Evolutionary conservation across 2,797 vertebrate species (phyloP), one percentile per base, ranked within the genome.

Genomic region (Scomberomorus guttatus): DNA sequence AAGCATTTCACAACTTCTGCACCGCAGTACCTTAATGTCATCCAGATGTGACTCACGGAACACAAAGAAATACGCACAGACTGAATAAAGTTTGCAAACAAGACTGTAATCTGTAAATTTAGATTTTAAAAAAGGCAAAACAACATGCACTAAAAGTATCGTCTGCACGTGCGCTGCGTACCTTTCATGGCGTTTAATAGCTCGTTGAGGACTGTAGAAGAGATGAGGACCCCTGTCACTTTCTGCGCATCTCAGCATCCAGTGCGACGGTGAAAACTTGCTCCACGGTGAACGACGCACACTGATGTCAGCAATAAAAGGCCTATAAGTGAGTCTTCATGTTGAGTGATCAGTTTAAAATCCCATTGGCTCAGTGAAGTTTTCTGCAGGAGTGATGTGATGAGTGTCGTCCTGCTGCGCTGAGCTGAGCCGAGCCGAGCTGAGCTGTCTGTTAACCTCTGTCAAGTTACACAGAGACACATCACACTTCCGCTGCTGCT

Each of bases 1-100:
- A 94, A 94, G 80, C 75, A 86, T 93, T 95, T 95, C 92, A 94
- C 91, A 94, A 93, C 88, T 94, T 95, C 88, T 91, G 83, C 72
- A 64, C 79, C 69, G 52, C 94, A 92, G 92, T 94, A 94, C 93
- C 89, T 56, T 96, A 97, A 97, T 96, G 91, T 90, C 82, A 95
- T 94, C 96, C 96, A 97, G 96, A 97, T 97, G 96, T 95, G 91
- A 51, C 22, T 12, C 55, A 24, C 60, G 64, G 76, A 81, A 65
- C 75, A 74, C 65, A 72, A 82, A 77, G 12, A 66, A 65, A 79
- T 32, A 2, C 42, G 27, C 74, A 42, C 48, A 32, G 2, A 25
- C 34, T 44, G 20, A 27, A 46, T 48, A 1, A 24, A 54, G 25
- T 24, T 6, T 34, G 20, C 5, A 27, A 14, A 17, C 29, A 13